Conservation (phyloP, 23 tunicate genomes). For the Oikopleura vanhoeffeni region DNA sequence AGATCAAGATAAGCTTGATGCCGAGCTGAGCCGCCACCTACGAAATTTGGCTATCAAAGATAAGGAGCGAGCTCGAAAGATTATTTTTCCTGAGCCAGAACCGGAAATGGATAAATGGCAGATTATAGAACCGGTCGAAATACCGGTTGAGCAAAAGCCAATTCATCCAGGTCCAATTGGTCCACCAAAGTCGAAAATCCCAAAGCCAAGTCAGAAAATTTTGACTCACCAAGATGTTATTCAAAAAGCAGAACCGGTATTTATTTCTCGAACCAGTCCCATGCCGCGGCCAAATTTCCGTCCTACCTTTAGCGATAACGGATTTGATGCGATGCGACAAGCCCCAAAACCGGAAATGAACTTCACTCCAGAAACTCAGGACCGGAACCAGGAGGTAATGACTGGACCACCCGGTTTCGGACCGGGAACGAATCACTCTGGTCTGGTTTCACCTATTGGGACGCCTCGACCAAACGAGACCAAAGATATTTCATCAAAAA, state of each 20-base stretch:
- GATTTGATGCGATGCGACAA: background rate
- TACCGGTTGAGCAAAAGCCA: background rate
- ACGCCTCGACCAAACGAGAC: background rate
- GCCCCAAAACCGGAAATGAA: too few relatives aligned
- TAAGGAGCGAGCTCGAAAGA: background rate
- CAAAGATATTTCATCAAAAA: background rate
- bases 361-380: background rate
- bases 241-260: background rate
- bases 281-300: background rate
- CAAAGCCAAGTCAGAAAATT: too few relatives aligned
- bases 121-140: background rate
- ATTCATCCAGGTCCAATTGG: conserved; percentile 9
- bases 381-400: background rate
- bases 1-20: background rate
- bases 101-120: background rate
- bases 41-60: background rate
- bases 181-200: background rate
- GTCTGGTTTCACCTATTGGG: background rate
- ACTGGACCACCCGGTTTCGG: background rate
- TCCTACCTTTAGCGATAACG: background rate
- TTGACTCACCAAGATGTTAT: background rate
- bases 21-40: conserved; percentile 1
- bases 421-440: background rate
- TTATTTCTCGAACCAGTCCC: background rate
- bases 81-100: background rate